phyloP scores from a whole-genome alignment of 2,113 vertebrate genomes.

The Neomonachus schauinslandi region DNA sequence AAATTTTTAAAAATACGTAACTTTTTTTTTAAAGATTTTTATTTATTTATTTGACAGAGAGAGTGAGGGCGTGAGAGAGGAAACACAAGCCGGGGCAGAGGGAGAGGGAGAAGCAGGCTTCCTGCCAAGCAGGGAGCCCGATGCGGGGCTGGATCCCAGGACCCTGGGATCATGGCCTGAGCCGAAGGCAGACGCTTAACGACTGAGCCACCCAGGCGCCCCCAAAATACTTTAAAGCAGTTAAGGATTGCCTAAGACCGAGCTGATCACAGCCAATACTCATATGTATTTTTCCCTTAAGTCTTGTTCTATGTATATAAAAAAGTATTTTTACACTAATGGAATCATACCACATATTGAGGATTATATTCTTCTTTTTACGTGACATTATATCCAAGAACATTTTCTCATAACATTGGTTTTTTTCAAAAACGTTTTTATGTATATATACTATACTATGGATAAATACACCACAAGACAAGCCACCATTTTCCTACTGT shows the following conservation, averaged over 20 bases:
- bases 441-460: background rate
- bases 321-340: conserved; percentile 14
- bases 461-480: background rate
- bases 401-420: background rate
- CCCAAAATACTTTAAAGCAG: background rate
- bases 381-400: background rate
- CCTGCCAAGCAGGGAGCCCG: too few relatives aligned
- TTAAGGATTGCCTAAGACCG: background rate
- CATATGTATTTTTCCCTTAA: background rate
- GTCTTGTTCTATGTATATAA: background rate
- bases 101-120: too few relatives aligned
- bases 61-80: too few relatives aligned
- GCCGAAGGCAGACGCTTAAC: too few relatives aligned
- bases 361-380: background rate
- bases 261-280: background rate
- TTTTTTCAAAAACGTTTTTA: conserved; percentile 1
- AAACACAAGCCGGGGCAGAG: too few relatives aligned
- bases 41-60: too few relatives aligned
- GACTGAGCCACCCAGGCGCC: too few relatives aligned
- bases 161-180: too few relatives aligned
- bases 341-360: background rate
- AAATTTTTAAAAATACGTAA: background rate
- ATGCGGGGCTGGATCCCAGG: too few relatives aligned
- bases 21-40: too few relatives aligned
- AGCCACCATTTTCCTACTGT: background rate